These are phyloP conservation scores for Crypturellus undulatus DNA, from an alignment of 2,113 vertebrate species.

Conservation along the genomic window DNA sequence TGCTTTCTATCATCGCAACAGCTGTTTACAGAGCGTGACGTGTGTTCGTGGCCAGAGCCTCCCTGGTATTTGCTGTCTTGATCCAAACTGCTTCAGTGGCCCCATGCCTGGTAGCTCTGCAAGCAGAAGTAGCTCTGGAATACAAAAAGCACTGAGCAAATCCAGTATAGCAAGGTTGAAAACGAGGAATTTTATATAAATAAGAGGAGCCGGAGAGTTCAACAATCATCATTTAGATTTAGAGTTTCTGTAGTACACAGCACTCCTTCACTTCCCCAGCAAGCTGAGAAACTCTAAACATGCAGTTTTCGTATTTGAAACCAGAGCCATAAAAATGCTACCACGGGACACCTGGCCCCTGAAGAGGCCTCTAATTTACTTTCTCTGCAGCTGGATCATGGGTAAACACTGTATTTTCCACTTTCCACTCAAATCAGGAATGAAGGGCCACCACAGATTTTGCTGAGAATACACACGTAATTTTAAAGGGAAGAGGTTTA, in stretches of 20 bases:
- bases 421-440: neutral
- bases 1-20: neutral
- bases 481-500: neutral
- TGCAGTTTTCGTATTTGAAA: constrained; percentile 4
- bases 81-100: neutral
- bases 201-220: neutral
- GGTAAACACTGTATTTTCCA: neutral
- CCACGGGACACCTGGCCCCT: constrained; percentile 58
- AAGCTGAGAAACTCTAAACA: neutral
- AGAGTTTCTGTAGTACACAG: neutral
- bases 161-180: neutral
- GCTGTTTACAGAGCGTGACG: neutral
- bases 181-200: neutral
- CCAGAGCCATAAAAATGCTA: neutral
- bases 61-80: neutral
- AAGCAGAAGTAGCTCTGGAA: neutral
- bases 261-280: neutral
- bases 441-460: neutral
- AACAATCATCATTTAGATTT: neutral
- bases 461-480: neutral
- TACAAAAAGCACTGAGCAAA: neutral
- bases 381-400: constrained; percentile 16
- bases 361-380: constrained; percentile 38
- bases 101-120: neutral
- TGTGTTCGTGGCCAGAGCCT: neutral